Conservation (phyloP, 2,113 vertebrate species). For the Aramus guarauna region DNA sequence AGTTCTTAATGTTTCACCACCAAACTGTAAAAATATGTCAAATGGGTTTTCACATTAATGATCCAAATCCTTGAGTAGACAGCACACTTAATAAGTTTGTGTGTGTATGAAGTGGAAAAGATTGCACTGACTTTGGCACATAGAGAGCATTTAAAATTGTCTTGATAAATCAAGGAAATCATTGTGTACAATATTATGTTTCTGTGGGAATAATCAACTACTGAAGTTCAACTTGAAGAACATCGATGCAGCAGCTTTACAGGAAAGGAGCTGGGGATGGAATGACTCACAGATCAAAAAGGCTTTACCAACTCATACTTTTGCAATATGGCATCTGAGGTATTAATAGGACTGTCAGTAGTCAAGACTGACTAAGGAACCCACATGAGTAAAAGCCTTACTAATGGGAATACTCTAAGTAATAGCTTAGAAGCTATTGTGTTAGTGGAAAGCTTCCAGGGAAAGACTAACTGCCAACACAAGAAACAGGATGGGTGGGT, state of each 20-base stretch:
- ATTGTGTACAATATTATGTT: background rate
- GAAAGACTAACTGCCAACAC: background rate
- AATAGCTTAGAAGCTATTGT: background rate
- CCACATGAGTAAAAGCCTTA: background rate
- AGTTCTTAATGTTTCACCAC: background rate
- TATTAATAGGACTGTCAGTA: background rate
- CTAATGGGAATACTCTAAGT: background rate
- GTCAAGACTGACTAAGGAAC: background rate
- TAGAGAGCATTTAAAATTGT: background rate
- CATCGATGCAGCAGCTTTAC: background rate
- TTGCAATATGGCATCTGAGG: background rate
- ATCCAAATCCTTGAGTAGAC: background rate
- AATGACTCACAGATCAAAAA: background rate
- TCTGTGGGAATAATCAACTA: background rate
- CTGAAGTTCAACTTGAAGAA: background rate
- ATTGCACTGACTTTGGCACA: background rate
- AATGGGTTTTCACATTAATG: background rate
- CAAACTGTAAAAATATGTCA: background rate
- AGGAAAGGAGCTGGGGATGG: background rate
- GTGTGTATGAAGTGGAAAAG: background rate
- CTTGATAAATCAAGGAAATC: background rate
- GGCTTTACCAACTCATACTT: background rate
- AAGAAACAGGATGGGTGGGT: accelerated
- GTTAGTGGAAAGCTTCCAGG: background rate
- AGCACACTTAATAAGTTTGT: background rate